Conservation (phyloP, 2,113 vertebrate species). For the Eidolon helvum region DNA sequence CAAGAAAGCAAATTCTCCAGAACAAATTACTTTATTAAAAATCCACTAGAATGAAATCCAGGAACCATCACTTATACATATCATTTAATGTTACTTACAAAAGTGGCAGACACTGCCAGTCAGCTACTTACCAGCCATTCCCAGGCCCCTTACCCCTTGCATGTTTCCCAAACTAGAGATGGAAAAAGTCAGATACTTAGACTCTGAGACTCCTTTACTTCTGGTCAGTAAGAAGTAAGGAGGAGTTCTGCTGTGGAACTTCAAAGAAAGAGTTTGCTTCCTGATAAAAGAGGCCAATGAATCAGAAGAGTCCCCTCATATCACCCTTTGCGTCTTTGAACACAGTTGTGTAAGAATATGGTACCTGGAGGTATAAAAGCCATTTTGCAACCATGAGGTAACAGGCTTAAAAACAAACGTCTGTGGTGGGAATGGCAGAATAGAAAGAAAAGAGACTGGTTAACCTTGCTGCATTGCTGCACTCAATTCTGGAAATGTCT, state of each 20-base stretch:
- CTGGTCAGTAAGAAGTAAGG: not conserved
- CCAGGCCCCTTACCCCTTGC: not conserved
- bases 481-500: not conserved
- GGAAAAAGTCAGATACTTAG: not conserved
- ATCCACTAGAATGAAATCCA: not conserved
- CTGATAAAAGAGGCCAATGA: not conserved
- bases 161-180: not conserved
- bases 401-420: not conserved
- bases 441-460: not conserved
- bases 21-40: not conserved
- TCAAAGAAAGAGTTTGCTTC: not conserved
- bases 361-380: not conserved
- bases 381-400: not conserved
- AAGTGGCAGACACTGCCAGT: not conserved
- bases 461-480: not conserved
- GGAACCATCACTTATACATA: not conserved
- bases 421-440: no score
- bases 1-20: not conserved
- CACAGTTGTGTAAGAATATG: not conserved
- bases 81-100: not conserved
- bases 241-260: not conserved
- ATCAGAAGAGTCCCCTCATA: not conserved
- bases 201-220: not conserved
- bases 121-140: not conserved
- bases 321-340: not conserved